Evolutionary conservation across 2,888 invertebrate species (phyloP).

Genomic region (Nasonovia ribisnigri): DNA sequence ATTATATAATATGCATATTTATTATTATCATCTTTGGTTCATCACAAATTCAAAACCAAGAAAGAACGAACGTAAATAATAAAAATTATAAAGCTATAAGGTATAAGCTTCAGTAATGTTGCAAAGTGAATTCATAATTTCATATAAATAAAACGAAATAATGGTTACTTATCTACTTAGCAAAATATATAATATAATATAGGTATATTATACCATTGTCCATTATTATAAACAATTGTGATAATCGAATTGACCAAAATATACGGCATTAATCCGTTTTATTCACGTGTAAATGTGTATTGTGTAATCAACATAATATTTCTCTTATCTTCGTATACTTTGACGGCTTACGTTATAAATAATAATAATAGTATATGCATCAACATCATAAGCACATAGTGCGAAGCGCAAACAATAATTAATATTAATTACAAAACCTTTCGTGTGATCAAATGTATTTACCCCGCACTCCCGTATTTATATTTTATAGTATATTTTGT

Average conservation of each 20-base stretch:
- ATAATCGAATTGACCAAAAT: conserved; percentile 32
- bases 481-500: neutral
- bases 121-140: neutral
- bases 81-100: neutral
- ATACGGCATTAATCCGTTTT: neutral
- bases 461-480: neutral
- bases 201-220: too few species aligned
- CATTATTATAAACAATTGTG: neutral
- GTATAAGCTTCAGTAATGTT: neutral
- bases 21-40: neutral
- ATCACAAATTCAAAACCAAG: neutral
- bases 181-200: neutral
- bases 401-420: neutral
- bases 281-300: neutral
- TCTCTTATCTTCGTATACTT: neutral
- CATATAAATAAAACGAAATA: neutral
- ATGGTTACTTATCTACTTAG: neutral
- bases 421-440: neutral
- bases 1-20: neutral
- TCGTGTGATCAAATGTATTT: neutral
- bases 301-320: neutral
- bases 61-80: neutral
- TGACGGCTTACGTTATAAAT: neutral
- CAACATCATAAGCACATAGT: neutral
- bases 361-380: neutral